Conservation (phyloP, 1,140 invertebrate genomes). For the Leucophenga varia region DNA sequence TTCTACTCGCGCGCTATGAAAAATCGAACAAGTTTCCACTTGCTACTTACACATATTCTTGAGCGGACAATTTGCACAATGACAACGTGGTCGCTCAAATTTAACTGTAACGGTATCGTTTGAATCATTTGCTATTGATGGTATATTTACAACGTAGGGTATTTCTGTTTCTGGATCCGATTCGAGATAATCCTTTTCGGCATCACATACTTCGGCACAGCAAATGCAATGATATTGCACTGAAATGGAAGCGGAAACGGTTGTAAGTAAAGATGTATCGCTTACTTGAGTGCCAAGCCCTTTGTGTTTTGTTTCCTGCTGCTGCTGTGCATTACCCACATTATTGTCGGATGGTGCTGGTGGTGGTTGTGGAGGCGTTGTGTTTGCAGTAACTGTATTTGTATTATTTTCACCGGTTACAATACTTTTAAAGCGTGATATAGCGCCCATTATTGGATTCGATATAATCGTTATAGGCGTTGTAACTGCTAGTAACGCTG, state of each 20-base stretch:
- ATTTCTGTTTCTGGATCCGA: slow-evolving; percentile 14
- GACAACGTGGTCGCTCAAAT: slow-evolving; percentile 28
- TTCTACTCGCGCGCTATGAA: background rate
- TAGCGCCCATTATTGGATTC: too few relatives aligned
- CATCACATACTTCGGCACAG: slow-evolving; percentile 20
- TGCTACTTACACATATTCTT: slow-evolving; percentile 44
- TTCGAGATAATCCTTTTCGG: slow-evolving; percentile 19
- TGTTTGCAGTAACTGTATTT: too few relatives aligned
- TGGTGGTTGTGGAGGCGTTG: too few relatives aligned
- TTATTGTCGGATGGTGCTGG: too few relatives aligned
- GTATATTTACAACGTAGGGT: slow-evolving; percentile 12
- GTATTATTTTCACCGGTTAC: too few relatives aligned
- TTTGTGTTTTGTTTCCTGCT: background rate
- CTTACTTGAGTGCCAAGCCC: background rate
- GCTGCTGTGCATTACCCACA: background rate
- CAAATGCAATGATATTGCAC: slow-evolving; percentile 28
- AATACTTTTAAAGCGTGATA: too few relatives aligned
- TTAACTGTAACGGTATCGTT: slow-evolving; percentile 24
- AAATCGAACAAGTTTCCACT: background rate
- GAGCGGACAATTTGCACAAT: slow-evolving; percentile 46
- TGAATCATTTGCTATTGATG: slow-evolving; percentile 13
- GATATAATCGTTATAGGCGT: too few relatives aligned
- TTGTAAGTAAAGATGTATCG: background rate
- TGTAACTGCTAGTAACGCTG: too few relatives aligned
- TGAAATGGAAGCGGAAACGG: slow-evolving; percentile 5